Conservation (phyloP, 2,113 vertebrate species). For the Damaliscus lunatus region DNA sequence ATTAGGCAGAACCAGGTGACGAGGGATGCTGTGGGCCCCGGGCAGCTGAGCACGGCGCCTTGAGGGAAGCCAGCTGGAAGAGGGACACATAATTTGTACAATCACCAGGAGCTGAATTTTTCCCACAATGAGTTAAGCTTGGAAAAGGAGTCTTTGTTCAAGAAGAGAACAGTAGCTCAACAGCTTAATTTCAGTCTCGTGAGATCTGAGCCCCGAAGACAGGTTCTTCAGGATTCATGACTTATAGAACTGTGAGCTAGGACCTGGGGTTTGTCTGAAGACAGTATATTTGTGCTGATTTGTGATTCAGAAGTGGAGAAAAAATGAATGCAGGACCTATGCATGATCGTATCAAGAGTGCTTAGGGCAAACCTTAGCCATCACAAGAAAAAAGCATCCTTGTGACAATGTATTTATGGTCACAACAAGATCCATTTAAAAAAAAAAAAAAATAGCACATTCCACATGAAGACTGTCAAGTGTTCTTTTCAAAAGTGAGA, state of each 20-base stretch:
- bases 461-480: rapidly evolving
- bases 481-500: background rate
- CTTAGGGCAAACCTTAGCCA: background rate
- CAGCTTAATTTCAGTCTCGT: background rate
- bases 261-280: background rate
- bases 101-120: background rate
- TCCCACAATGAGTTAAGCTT: background rate
- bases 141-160: background rate
- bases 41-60: rapidly evolving
- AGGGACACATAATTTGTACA: no score
- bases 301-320: background rate
- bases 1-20: background rate
- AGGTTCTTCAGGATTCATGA: rapidly evolving
- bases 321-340: background rate
- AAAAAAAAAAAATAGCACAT: background rate
- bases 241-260: background rate
- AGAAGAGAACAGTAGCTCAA: background rate
- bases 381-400: background rate
- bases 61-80: background rate
- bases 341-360: background rate
- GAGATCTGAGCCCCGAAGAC: background rate
- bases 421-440: background rate
- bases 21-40: no score
- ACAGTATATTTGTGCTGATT: background rate
- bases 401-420: background rate